Conservation (phyloP, 2,888 invertebrate species). For the Pollenia amentaria region DNA sequence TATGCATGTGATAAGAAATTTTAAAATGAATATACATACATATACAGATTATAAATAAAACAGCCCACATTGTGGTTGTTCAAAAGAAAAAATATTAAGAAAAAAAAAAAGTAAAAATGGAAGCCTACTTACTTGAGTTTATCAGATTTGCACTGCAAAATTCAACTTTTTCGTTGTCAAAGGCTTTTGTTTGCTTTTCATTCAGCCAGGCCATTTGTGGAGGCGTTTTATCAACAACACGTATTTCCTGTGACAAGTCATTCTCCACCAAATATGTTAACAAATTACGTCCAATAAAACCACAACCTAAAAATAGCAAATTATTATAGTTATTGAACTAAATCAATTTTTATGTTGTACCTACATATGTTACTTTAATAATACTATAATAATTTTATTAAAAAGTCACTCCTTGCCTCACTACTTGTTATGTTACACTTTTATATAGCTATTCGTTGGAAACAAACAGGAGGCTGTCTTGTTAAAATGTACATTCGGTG, state of each 20-base stretch:
- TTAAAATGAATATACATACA: neutral
- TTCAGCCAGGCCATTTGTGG: conserved; percentile 97
- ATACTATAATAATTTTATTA: no score
- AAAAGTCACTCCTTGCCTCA: no score
- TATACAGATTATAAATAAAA: conserved; percentile 9
- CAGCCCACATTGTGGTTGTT: conserved; percentile 25
- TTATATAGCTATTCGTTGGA: no score
- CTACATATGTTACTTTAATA: no score
- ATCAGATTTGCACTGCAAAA: conserved; percentile 97
- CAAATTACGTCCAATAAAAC: conserved; percentile 96
- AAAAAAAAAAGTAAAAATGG: conserved; percentile 11
- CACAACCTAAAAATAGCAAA: conserved; percentile 89
- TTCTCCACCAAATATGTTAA: conserved; percentile 92
- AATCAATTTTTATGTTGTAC: neutral
- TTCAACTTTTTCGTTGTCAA: conserved; percentile 91
- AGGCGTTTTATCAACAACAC: conserved; percentile 96
- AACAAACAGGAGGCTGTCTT: no score
- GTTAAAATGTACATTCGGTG: no score
- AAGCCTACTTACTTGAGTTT: conserved; percentile 88
- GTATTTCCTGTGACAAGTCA: conserved; percentile 90
- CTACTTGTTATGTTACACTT: no score
- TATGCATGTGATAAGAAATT: conserved; percentile 50
- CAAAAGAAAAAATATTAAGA: neutral
- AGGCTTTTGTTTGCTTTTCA: conserved; percentile 88
- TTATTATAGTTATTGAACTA: conserved; percentile 41